Base-by-base conservation (phyloP, 1,140 invertebrate species). In the Plutomurus gul region DNA sequence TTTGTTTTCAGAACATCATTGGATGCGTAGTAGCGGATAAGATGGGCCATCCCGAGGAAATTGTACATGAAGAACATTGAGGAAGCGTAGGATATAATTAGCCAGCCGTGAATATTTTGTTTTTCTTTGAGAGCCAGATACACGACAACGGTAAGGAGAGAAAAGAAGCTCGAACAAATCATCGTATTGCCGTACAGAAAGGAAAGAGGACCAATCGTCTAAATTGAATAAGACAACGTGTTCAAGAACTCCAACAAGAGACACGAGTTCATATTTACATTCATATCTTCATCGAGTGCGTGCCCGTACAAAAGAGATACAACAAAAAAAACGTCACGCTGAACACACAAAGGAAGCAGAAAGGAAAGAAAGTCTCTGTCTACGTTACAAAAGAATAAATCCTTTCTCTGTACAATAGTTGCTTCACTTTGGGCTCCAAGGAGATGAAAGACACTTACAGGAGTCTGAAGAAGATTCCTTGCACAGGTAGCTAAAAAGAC, bases 71-170 rank as follows among this genome's bases (percentile, higher is more conserved):
- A 78, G 37, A 81, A 83, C 22, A 83, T 22, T 18, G 75, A 77
- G 0, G 46, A 46, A 0, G 75, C 39, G 37, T 81, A 74, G 0
- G 46, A 39, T 10, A 78, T 46, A n/a, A 83, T 77, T 1, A 80
- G 75, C 82, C 82, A 83, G 6, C 82, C 82, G 75, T 83, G 82
- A 51, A 81, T 78, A 75, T 81, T 83, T 78, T 83, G 82, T 47
- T 76, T 74, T 25, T 80, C 73, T 76, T 79, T 79, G 2, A 83
- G 73, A n/a, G 76, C 18, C 10, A 73, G 20, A 72, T 83, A 81
- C 4, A 83, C 79, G 39, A 76, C 39, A n/a, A 76, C 49, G 0
- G 77, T 77, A 25, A 65, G 36, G 16, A 81, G 36, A n/a, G 74
- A 46, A 40, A 81, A 81, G 16, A 73, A 36, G 6, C 73, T 78